Conservation (phyloP, 64 coral and sea anemone species). For the Stichodactyla mertensii region DNA sequence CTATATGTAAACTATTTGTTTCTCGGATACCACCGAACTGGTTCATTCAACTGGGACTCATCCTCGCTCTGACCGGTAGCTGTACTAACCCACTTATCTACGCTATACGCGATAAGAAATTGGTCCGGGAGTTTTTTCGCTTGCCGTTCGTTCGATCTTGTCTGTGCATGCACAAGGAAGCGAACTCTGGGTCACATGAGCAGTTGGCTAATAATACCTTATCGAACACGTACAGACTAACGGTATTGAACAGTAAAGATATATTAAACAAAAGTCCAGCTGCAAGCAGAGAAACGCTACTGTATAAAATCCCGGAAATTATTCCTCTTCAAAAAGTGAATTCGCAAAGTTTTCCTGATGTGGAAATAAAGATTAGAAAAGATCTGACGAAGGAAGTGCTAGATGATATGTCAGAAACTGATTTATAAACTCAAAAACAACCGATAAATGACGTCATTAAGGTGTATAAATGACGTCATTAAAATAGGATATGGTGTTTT, state of each 20-base stretch:
- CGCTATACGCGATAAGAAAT: slow-evolving; percentile 52
- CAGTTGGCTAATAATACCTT: neutral
- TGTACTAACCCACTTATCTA: slow-evolving; percentile 70
- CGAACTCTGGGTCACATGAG: neutral
- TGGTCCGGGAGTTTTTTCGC: neutral
- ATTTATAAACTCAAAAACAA: neutral
- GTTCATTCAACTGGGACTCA: slow-evolving; percentile 73
- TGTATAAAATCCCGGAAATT: slow-evolving; percentile 11
- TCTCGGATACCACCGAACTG: slow-evolving; percentile 43
- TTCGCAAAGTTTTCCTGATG: neutral
- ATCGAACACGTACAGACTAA: neutral
- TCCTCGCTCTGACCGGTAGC: slow-evolving; percentile 57
- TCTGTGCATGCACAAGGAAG: neutral
- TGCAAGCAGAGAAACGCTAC: neutral
- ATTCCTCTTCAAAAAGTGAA: neutral
- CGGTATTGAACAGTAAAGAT: neutral
- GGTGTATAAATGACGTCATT: neutral
- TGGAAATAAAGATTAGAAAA: neutral
- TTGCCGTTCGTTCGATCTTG: neutral
- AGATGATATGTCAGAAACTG: slow-evolving; percentile 3
- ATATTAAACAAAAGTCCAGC: neutral
- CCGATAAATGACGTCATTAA: neutral
- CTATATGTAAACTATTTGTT: slow-evolving; percentile 64
- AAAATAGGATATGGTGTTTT: neutral
- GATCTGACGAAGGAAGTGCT: slow-evolving; percentile 2